Evolutionary conservation across 2,113 vertebrate genomes (phyloP), one percentile per base, ranked within the genome.

Genomic region (Nothobranchius kuhntae): DNA sequence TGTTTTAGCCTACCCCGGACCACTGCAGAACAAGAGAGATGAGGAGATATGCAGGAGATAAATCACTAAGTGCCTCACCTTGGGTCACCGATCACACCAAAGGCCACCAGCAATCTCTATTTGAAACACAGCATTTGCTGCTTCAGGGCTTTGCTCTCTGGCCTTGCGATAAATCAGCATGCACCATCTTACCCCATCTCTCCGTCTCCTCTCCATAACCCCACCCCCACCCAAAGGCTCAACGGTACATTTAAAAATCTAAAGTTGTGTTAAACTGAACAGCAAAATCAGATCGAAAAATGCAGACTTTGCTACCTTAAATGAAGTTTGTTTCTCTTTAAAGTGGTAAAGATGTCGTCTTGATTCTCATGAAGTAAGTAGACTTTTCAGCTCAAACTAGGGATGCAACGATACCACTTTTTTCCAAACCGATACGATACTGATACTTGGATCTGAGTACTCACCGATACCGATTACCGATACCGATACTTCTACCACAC

Each of bases 51-150:
- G 85, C 74, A 85, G 83, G 87, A 91, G 87, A 94, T 94, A 94
- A 94, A 93, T 93, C 92, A 93, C 90, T 89, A 82, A 89, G 87
- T 87, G 89, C 86, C 91, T 94, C 92, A 94, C 90, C 92, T 93
- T 90, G 89, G 93, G 93, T 94, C 92, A 89, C 87, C 59, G 88
- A 91, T 93, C 90, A 90, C 90, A 90, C 85, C 86, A 90, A 89
- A 93, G 91, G 92, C 92, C 90, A 92, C 83, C 80, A 67, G 89
- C 92, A 93, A 93, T 93, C 91, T 93, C 86, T 92, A 89, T 93
- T 92, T 93, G 91, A 94, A 93, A 87, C 91, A 92, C 86, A 91
- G 90, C 84, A 85, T 92, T 87, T 89, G 88, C 87, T 91, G 90
- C 91, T 92, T 79, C 88, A 91, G 92, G 92, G 89, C 90, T 87